A percentile compares a stretch with the other conserved stretches of the same genome.
These are phyloP conservation scores for Lanius collurio DNA, from an alignment of 2,113 vertebrate genomes.

Conservation along the genomic window DNA sequence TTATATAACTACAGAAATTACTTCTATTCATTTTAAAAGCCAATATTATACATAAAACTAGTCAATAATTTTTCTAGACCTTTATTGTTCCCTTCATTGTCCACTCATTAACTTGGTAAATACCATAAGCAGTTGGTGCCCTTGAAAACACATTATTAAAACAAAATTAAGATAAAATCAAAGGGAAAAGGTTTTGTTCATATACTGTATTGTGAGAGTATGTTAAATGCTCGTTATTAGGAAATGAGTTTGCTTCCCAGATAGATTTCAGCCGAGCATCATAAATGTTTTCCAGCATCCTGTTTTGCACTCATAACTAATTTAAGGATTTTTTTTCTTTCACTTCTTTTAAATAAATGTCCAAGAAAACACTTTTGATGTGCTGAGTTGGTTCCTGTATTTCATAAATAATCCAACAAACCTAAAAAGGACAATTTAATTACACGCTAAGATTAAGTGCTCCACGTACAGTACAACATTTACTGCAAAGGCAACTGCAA, in stretches of 20 bases:
- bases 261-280: conserved; percentile 47
- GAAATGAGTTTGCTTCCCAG: conserved; percentile 58
- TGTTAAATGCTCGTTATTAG: conserved; percentile 50
- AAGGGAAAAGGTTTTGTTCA: conserved; percentile 19
- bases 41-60: conserved; percentile 64
- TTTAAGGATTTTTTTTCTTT: conserved; percentile 34
- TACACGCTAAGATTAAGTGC: conserved; percentile 65
- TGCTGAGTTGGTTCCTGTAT: conserved; percentile 36
- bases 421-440: conserved; percentile 63
- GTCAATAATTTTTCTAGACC: conserved; percentile 26
- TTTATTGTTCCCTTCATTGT: conserved; percentile 7
- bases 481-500: conserved; percentile 80
- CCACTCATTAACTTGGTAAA: conserved; percentile 35
- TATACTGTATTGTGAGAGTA: conserved; percentile 34
- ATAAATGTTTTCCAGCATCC: conserved; percentile 47
- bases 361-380: conserved; percentile 52
- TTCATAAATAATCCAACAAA: conserved; percentile 62
- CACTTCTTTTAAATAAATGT: conserved; percentile 36
- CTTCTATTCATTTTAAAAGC: conserved; percentile 69
- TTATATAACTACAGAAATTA: conserved; percentile 68
- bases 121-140: conserved; percentile 33
- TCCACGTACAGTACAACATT: conserved; percentile 69
- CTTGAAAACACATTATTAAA: conserved; percentile 42
- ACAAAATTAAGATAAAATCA: conserved; percentile 46
- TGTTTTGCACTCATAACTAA: conserved; percentile 54